Evolutionary conservation across 2,888 invertebrate genomes (phyloP), one percentile per base, ranked within the genome.

Genomic region (Zygogramma bicolorata): DNA sequence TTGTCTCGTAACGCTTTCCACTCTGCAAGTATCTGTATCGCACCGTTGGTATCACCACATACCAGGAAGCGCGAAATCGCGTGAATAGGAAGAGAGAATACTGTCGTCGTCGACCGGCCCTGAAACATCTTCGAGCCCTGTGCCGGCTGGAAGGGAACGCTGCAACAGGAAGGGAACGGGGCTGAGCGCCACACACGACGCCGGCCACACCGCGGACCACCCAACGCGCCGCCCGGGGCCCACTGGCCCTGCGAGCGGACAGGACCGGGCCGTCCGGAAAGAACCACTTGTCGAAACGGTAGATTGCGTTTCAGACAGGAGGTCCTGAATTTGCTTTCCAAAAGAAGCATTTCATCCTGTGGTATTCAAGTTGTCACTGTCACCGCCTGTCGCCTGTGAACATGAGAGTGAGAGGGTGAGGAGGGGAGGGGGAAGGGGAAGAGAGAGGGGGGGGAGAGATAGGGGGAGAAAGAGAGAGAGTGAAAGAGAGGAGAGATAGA

Each of bases 171-270:
- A 68, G 74, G 78, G 70, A 72, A 73, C 66, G 73, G 65, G 65
- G 72, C 59, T 68, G 78, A 71, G 77, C 72, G 85, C 87, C 87
- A 87, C 87, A 87, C 87, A 87, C 87, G 87, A 85, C 79, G 87
- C 83, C 85, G 86, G 86, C 87, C 86, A 84, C 86, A 85, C 86
- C 84, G 86, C 74, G 85, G 86, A 86, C 86, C 86, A 86, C 86
- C 86, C 86, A 86, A 81, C 80, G 79, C 68, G 76, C 81, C 81
- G 79, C 80, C 81, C 79, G 74, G 79, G 81, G 79, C 81, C 61
- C 61, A 63, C 34, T 53, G 65, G 68, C 72, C 72, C 65, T 68
- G 57, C 38, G 40, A 63, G 58, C 34, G 57, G 13, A n/a, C 65
- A 68, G 68, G 68, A 63, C 59, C 68, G 68, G 72, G 49, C 72